Conservation (phyloP, 2,113 vertebrate genomes). For the Nyctibius bracteatus region DNA sequence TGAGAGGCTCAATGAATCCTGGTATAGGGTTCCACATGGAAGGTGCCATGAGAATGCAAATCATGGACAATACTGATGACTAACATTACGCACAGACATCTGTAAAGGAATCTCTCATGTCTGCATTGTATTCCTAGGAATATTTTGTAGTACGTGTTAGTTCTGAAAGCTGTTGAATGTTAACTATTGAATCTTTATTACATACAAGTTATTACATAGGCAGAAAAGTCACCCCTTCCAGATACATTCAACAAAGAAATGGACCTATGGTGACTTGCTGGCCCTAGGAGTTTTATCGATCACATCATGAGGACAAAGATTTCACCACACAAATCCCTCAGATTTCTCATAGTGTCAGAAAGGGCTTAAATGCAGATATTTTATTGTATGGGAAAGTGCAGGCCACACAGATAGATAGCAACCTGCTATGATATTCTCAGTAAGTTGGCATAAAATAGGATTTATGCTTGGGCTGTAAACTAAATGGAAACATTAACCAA, state of each 20-base stretch:
- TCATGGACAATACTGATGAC: neutral
- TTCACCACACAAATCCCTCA: neutral
- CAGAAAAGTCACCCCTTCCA: neutral
- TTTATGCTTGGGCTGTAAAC: slow-evolving; percentile 31
- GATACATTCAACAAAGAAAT: neutral
- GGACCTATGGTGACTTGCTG: neutral
- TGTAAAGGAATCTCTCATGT: neutral
- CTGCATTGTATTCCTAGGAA: neutral
- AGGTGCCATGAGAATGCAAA: neutral
- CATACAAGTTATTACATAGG: neutral
- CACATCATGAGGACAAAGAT: neutral
- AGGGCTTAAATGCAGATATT: neutral
- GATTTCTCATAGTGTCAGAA: neutral
- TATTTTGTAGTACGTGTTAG: neutral
- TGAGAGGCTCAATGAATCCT: neutral
- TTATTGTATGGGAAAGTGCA: neutral
- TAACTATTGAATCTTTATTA: neutral
- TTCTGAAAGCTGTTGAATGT: neutral
- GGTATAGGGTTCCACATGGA: neutral
- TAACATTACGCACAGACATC: neutral
- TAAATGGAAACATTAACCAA: slow-evolving; percentile 21
- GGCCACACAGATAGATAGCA: neutral
- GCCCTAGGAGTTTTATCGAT: neutral
- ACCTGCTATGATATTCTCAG: neutral
- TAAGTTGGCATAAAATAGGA: slow-evolving; percentile 10